Conservation (phyloP, 2,797 vertebrate species). For the Lates japonicus region DNA sequence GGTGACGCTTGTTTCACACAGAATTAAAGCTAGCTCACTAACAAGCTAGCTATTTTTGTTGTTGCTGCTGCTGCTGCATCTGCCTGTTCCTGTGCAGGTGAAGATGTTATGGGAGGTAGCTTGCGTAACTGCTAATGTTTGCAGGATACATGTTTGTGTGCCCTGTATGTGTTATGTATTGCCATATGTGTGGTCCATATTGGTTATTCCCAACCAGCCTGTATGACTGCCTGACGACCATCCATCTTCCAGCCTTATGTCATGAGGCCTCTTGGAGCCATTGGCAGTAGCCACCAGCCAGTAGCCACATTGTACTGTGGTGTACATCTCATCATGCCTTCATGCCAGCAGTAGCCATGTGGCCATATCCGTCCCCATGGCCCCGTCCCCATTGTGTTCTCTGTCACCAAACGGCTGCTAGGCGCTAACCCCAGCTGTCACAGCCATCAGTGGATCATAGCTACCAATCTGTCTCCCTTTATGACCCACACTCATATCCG, state of each 20-base stretch:
- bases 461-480: slow-evolving; percentile 76
- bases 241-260: slow-evolving; percentile 69
- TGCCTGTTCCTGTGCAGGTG: slow-evolving; percentile 29
- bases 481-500: slow-evolving; percentile 58
- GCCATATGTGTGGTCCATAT: slow-evolving; percentile 62
- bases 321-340: slow-evolving; percentile 50
- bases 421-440: slow-evolving; percentile 77
- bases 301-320: slow-evolving; percentile 55
- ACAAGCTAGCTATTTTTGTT: slow-evolving; percentile 32
- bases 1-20: slow-evolving; percentile 25
- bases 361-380: slow-evolving; percentile 65
- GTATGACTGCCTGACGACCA: slow-evolving; percentile 38
- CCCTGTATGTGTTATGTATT: slow-evolving; percentile 44
- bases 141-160: slow-evolving; percentile 44
- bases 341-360: slow-evolving; percentile 74
- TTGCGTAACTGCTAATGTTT: slow-evolving; percentile 44
- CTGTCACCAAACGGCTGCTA: slow-evolving; percentile 75
- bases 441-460: slow-evolving; percentile 62
- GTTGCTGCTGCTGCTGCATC: slow-evolving; percentile 10
- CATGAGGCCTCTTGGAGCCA: slow-evolving; percentile 57
- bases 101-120: slow-evolving; percentile 21
- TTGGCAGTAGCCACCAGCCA: slow-evolving; percentile 54
- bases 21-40: slow-evolving; percentile 26
- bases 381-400: slow-evolving; percentile 67
- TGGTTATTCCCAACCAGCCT: slow-evolving; percentile 53